phyloP scores from a whole-genome alignment of 2,797 vertebrate genomes.

The Apogon talboti region DNA sequence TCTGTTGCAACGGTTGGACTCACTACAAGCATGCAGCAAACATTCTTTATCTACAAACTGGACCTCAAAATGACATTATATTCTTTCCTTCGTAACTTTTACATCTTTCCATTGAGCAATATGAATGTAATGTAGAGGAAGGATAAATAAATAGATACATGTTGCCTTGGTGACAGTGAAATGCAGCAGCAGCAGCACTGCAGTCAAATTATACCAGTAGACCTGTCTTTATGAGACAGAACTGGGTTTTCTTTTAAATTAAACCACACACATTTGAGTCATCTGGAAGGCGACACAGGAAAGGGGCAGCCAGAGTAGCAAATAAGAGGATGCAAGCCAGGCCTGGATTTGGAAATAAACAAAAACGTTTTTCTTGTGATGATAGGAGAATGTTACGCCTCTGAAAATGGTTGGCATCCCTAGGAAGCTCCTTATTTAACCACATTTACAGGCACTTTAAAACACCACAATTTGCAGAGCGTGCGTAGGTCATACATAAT shows the following conservation, averaged over 20 bases:
- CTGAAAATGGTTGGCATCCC: background rate
- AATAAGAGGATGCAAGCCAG: background rate
- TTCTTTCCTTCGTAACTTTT: constrained; percentile 32
- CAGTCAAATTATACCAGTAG: constrained; percentile 5
- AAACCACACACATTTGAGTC: constrained; percentile 1
- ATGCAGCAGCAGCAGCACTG: constrained; percentile 8
- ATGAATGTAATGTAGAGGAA: constrained; percentile 41
- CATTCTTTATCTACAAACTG: constrained; percentile 38
- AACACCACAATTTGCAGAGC: background rate
- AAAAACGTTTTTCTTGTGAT: background rate
- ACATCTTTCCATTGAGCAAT: constrained; percentile 41
- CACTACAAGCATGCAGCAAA: constrained; percentile 35
- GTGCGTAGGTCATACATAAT: constrained; percentile 18
- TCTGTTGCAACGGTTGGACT: constrained; percentile 31
- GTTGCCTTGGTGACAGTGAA: constrained; percentile 43
- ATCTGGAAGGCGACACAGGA: background rate
- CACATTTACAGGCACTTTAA: constrained; percentile 2
- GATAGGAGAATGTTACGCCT: background rate
- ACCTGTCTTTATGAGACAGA: background rate
- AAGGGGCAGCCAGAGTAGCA: background rate
- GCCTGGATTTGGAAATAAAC: background rate
- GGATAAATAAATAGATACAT: constrained; percentile 46
- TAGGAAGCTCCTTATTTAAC: background rate
- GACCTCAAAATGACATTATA: constrained; percentile 40
- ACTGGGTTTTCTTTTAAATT: constrained; percentile 10